phyloP scores from a whole-genome alignment of 2,797 vertebrate species.

The Clarias pachynema region DNA sequence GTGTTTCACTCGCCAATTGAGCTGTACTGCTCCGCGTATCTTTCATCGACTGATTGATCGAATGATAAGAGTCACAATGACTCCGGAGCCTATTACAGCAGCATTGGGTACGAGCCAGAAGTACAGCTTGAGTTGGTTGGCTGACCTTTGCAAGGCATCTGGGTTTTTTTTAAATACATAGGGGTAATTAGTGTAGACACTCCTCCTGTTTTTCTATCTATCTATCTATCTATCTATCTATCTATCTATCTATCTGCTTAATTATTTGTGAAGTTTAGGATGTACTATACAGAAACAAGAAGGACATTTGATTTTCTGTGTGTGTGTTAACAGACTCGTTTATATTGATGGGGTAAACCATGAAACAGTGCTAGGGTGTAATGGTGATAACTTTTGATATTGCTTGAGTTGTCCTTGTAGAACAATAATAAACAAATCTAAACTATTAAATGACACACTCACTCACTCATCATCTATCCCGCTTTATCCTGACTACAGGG shows the following conservation, averaged over 20 bases:
- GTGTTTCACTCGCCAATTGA: constrained; percentile 55
- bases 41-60: not conserved
- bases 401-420: not conserved
- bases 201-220: no score
- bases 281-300: not conserved
- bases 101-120: no score
- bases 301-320: not conserved
- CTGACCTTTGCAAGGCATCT: no score
- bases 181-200: not conserved
- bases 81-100: not conserved
- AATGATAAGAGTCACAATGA: not conserved
- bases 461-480: no score
- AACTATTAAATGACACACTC: no score
- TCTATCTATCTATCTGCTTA: no score
- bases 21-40: constrained; percentile 16
- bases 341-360: not conserved
- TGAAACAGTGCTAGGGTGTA: not conserved
- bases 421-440: no score
- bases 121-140: no score
- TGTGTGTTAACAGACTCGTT: not conserved
- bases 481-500: no score
- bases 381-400: not conserved
- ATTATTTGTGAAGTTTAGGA: not conserved
- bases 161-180: not conserved
- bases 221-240: no score